Base-by-base conservation (phyloP, 2,888 invertebrate genomes). In the Drosophila paramelanica region DNA sequence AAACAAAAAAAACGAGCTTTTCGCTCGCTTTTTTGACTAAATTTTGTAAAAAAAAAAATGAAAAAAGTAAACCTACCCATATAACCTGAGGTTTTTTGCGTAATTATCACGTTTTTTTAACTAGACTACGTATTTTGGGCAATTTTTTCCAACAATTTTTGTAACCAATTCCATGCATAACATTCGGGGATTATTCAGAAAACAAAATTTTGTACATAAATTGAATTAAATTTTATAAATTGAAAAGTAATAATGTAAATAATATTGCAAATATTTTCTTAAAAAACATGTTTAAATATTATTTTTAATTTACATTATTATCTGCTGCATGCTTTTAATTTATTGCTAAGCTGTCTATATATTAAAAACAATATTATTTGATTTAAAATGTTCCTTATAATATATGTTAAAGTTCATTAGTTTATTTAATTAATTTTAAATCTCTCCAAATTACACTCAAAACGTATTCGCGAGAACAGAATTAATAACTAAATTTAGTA, bases 61-160 rank as follows among this genome's bases (percentile, higher is more conserved):
- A 1, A 17, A 17, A 0, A 59, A 52, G 42, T 41, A 59, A 72
- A 41, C 55, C 73, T 45, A 59, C 38, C 64, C 64, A 60, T 67
- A 68, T 62, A 55, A 64, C 65, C 51, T 67, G 66, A 76, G 80
- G 80, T 61, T 67, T 73, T 66, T 80, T 65, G 27, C 46, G 58
- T 73, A 72, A 42, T 62, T 64, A 60, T 39, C 43, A 67, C 51
- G 31, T 57, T 66, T 62, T 62, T 57, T 73, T 53, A 56, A 51
- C 59, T 75, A 69, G 67, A 47, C 52, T 55, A 56, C 59, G 31
- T 20, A 53, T 71, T 67, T 68, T 65, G 67, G 76, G 50, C 38
- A 52, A 38, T 64, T 70, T 73, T 64, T 13, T 58, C 43, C 43
- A 53, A 66, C 49, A 25, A 41, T 57, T 66, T 39, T 46, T 41